Evolutionary conservation across 2,888 invertebrate species (phyloP), one percentile per base, ranked within the genome.

Genomic region (Aproaerema taeniolella): DNA sequence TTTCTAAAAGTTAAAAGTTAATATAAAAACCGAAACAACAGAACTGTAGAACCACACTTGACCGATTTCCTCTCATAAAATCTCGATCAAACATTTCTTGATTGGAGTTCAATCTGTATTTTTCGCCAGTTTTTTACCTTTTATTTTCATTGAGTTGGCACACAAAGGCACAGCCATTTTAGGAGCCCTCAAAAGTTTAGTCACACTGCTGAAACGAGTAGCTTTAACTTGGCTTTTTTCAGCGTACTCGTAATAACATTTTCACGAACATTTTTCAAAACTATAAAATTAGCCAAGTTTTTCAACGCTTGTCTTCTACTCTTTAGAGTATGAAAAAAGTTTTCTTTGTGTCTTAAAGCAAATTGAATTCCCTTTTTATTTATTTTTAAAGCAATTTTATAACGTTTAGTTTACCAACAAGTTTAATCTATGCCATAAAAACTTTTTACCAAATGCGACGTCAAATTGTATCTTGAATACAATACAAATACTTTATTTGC

Each of bases 141-240:
- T 60, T 57, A 51, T 53, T 56, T 51, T 44, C 45, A 50, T 43
- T 47, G 45, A 46, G 49, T 50, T 45, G 47, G 53, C 49, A 52
- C 47, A 50, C 57, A 58, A 43, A 46, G 45, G 58, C 53, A 49
- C 51, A 55, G 46, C 58, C 65, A 64, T 68, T 68, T 68, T 61
- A 55, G 47, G 47, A 61, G 50, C 62, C 54, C 64, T 67, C 59
- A 47, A 63, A 67, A 68, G 55, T 67, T 61, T 45, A 45, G 51
- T 47, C 40, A 42, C 43, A 52, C 41, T 49, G 51, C 52, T 60
- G 55, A 54, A 60, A 58, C 55, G 58, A 56, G 62, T 58, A 52
- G 52, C 53, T 61, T 60, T 55, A 43, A 59, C 55, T 57, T 45
- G 39, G 41, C 47, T 50, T 44, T 46, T 47, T 52, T 45, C 35